Conservation (phyloP, 2,113 vertebrate species). For the Percopsis transmontana region DNA sequence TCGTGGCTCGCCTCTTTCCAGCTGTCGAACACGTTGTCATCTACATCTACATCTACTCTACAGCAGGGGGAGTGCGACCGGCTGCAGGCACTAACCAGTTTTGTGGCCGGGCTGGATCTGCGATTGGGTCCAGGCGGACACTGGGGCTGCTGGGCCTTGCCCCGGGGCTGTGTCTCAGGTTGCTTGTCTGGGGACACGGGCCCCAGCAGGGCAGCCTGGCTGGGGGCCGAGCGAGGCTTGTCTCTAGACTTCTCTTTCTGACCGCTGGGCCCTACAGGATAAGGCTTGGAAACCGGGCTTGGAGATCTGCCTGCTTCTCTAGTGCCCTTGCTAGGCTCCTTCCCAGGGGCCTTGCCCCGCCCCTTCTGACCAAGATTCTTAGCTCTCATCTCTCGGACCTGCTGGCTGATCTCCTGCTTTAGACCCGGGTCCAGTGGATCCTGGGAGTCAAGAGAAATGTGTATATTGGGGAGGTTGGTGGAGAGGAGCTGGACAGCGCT, state of each 20-base stretch:
- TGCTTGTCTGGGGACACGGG: slow-evolving; percentile 14
- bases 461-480: slow-evolving; percentile 44
- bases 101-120: not conserved
- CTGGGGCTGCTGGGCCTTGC: slow-evolving; percentile 29
- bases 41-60: slow-evolving; percentile 69
- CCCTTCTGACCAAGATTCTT: slow-evolving; percentile 34
- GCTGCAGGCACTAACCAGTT: slow-evolving; percentile 58
- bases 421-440: slow-evolving; percentile 38
- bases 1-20: slow-evolving; percentile 17
- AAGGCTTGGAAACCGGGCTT: not conserved
- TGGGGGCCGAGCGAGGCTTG: slow-evolving; percentile 43
- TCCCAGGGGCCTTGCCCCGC: slow-evolving; percentile 10
- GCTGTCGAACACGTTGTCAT: not conserved
- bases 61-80: slow-evolving; percentile 41
- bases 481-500: slow-evolving; percentile 34
- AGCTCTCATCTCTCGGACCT: slow-evolving; percentile 57
- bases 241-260: slow-evolving; percentile 41
- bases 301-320: slow-evolving; percentile 3
- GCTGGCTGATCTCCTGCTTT: slow-evolving; percentile 62
- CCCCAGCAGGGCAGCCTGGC: slow-evolving; percentile 29
- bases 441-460: slow-evolving; percentile 33
- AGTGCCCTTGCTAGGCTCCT: slow-evolving; percentile 5
- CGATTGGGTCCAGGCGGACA: not conserved
- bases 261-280: slow-evolving; percentile 16
- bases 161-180: slow-evolving; percentile 14